Percentiles rank a stretch among this genome's conserved stretches.
Conservation (phyloP, 1,140 invertebrate species). For the Palaemon carinicauda region DNA sequence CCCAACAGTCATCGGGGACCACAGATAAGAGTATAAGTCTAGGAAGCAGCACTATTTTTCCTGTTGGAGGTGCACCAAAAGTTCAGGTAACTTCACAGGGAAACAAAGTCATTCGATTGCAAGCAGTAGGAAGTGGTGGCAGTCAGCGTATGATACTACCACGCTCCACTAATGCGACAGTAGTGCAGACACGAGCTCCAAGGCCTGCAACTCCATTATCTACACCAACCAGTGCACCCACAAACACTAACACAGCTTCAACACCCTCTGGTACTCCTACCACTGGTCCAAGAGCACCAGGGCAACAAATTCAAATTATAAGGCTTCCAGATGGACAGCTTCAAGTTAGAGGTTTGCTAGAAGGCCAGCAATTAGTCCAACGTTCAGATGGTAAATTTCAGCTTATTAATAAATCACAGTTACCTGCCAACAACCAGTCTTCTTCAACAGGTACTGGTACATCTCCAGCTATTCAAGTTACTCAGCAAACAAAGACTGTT, state of each 20-base stretch:
- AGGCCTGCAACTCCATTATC: constrained; percentile 39
- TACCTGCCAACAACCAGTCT: constrained; percentile 52
- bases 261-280: constrained; percentile 10
- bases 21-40: constrained; percentile 26
- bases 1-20: not conserved
- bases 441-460: constrained; percentile 61
- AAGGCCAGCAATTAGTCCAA: constrained; percentile 89
- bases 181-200: constrained; percentile 18
- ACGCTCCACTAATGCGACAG: constrained; percentile 9
- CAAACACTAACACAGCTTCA: constrained; percentile 23
- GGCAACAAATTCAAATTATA: constrained; percentile 84
- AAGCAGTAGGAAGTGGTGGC: constrained; percentile 12
- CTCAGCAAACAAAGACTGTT: constrained; percentile 55
- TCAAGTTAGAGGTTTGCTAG: constrained; percentile 85
- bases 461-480: constrained; percentile 47
- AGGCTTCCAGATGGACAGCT: constrained; percentile 89
- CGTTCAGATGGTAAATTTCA: constrained; percentile 93
- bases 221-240: not conserved
- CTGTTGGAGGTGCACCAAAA: constrained; percentile 45
- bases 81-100: constrained; percentile 48
- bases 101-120: constrained; percentile 56
- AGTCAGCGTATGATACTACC: constrained; percentile 51
- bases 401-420: constrained; percentile 72
- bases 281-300: constrained; percentile 15
- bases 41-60: constrained; percentile 50